These are phyloP conservation scores for Polyommatus icarus DNA, from an alignment of 2,888 invertebrate genomes.

Conservation along the genomic window DNA sequence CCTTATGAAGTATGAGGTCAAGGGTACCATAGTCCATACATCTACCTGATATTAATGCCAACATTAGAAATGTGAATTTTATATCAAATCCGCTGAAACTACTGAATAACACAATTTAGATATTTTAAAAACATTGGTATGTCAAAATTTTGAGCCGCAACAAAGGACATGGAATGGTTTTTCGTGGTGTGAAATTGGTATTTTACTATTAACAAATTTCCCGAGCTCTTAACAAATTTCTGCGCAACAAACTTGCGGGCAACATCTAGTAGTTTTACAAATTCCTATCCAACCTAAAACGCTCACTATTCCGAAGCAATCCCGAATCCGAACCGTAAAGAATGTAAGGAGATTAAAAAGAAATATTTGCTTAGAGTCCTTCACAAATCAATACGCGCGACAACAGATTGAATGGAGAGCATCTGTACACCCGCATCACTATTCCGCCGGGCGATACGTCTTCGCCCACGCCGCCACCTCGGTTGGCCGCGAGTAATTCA, in stretches of 20 bases:
- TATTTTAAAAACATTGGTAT: no score
- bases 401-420: slow-evolving; percentile 27
- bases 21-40: no score
- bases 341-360: slow-evolving; percentile 26
- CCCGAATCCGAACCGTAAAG: not conserved
- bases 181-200: no score
- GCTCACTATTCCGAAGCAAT: not conserved
- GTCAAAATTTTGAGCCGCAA: no score
- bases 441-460: slow-evolving; percentile 47
- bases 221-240: no score
- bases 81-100: no score
- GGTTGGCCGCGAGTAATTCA: slow-evolving; percentile 63
- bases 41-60: no score
- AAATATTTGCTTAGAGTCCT: slow-evolving; percentile 29
- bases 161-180: no score
- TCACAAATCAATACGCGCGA: slow-evolving; percentile 28
- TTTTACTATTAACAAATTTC: no score
- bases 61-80: not conserved
- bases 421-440: slow-evolving; percentile 39
- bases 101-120: no score
- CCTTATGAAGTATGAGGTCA: not conserved
- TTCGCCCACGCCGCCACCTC: slow-evolving; percentile 50
- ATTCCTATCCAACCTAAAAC: not conserved
- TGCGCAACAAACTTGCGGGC: not conserved
- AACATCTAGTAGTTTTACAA: not conserved